phyloP scores from a whole-genome alignment of 1,140 invertebrate genomes.

The Drosophila rufa region DNA sequence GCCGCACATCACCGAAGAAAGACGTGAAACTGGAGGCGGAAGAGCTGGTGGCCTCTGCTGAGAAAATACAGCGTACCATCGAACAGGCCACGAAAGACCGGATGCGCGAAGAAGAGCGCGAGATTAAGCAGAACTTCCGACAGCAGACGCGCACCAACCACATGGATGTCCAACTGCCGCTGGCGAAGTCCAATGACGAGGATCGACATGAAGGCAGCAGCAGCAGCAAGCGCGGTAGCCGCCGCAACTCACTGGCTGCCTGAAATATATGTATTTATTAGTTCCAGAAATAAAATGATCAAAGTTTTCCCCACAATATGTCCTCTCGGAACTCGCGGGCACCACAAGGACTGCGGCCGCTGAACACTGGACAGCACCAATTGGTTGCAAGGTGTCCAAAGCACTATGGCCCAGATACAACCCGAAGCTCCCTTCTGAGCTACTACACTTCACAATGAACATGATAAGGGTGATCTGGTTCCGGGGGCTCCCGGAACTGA shows the following conservation, averaged over 20 bases:
- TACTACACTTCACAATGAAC: too few species aligned
- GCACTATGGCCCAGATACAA: too few species aligned
- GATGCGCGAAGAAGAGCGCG: slow-evolving; percentile 74
- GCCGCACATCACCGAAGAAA: slow-evolving; percentile 42
- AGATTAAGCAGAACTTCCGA: slow-evolving; percentile 71
- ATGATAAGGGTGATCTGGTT: too few species aligned
- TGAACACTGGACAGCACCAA: too few species aligned
- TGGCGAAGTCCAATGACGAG: slow-evolving; percentile 3
- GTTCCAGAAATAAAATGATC: slow-evolving; percentile 34
- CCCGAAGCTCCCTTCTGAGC: too few species aligned
- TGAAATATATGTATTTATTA: slow-evolving; percentile 32
- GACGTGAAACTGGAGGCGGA: slow-evolving; percentile 71
- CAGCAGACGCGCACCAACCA: slow-evolving; percentile 33
- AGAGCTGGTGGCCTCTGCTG: slow-evolving; percentile 74
- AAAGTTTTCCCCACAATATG: slow-evolving; percentile 7
- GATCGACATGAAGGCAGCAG: slow-evolving; percentile 28
- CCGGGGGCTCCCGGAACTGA: too few species aligned
- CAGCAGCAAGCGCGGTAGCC: slow-evolving; percentile 52
- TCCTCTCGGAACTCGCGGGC: too few species aligned
- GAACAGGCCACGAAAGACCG: slow-evolving; percentile 78
- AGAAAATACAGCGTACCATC: slow-evolving; percentile 78
- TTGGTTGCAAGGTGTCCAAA: too few species aligned
- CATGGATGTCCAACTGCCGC: slow-evolving; percentile 1
- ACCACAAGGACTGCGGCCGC: too few species aligned
- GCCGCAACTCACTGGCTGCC: slow-evolving; percentile 60